A percentile compares a stretch with the other conserved stretches of the same genome.
Conservation (phyloP, 2,888 invertebrate species). For the Gari tellinella region DNA sequence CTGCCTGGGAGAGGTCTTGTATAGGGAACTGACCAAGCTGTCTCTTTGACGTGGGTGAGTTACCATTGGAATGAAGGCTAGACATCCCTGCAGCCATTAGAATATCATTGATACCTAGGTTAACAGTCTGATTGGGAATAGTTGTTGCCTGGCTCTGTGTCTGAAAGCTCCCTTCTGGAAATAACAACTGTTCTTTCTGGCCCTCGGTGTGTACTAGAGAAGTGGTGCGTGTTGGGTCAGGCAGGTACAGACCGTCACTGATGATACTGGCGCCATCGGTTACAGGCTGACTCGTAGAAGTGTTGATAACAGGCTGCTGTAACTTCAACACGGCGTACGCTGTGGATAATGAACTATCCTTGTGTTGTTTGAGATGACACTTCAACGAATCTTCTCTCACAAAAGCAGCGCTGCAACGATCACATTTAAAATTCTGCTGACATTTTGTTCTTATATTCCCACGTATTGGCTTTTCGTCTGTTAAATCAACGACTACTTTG, state of each 20-base stretch:
- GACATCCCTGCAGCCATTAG: conserved; percentile 50
- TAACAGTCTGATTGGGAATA: conserved; percentile 39
- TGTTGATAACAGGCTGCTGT: conserved; percentile 66
- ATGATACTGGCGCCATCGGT: not conserved
- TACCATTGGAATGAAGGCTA: conserved; percentile 34
- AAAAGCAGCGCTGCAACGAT: conserved; percentile 82
- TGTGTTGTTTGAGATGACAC: conserved; percentile 84
- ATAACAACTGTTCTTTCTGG: too few relatives aligned
- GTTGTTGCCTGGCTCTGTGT: conserved; percentile 13
- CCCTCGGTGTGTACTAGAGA: too few relatives aligned
- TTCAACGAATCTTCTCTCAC: conserved; percentile 84
- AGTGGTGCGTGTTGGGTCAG: too few relatives aligned
- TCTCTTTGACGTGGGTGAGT: conserved; percentile 24
- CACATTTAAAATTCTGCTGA: conserved; percentile 80
- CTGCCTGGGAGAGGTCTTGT: not conserved
- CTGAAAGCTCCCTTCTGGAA: not conserved
- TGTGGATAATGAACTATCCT: conserved; percentile 64
- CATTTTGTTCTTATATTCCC: conserved; percentile 61
- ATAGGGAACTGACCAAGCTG: conserved; percentile 6
- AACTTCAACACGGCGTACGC: conserved; percentile 75
- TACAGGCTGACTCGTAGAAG: not conserved
- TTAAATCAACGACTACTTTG: not conserved
- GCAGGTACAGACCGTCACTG: too few relatives aligned
- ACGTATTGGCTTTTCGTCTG: not conserved
- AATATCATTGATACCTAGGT: conserved; percentile 57